phyloP scores from a whole-genome alignment of 2,113 vertebrate species.

The Paedocypris sp. region DNA sequence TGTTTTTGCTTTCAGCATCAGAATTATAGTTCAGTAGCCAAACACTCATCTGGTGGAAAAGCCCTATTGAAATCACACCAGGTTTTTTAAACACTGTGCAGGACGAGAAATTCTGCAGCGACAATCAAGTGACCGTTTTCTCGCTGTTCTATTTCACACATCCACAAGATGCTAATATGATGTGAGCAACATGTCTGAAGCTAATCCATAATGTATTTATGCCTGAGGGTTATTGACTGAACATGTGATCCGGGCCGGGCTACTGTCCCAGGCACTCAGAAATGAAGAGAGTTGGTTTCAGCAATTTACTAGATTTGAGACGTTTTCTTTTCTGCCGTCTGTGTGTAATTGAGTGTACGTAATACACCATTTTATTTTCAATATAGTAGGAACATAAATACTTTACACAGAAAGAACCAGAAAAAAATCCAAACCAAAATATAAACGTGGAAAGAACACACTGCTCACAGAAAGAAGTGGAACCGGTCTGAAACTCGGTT shows the following conservation, averaged over 20 bases:
- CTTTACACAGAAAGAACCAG: too few relatives aligned
- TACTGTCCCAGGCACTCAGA: constrained; percentile 8
- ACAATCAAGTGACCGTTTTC: constrained; percentile 16
- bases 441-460: too few relatives aligned
- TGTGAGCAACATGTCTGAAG: not conserved
- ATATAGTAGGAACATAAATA: too few relatives aligned
- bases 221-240: constrained; percentile 33
- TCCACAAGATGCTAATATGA: constrained; percentile 2
- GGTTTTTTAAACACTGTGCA: not conserved
- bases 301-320: too few relatives aligned
- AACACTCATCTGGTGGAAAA: not conserved
- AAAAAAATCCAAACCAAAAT: too few relatives aligned
- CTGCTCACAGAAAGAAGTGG: too few relatives aligned
- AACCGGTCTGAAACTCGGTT: too few relatives aligned
- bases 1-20: not conserved
- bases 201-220: constrained; percentile 25
- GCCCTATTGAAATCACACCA: constrained; percentile 1
- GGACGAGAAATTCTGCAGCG: not conserved
- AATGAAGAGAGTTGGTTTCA: too few relatives aligned
- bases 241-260: constrained; percentile 14
- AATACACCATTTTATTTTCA: too few relatives aligned
- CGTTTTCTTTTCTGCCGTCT: too few relatives aligned
- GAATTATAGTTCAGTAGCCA: not conserved
- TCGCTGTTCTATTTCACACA: not conserved
- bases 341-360: too few relatives aligned